Base-by-base conservation (phyloP, 2,113 vertebrate species). In the Myrmophylax atrothorax region DNA sequence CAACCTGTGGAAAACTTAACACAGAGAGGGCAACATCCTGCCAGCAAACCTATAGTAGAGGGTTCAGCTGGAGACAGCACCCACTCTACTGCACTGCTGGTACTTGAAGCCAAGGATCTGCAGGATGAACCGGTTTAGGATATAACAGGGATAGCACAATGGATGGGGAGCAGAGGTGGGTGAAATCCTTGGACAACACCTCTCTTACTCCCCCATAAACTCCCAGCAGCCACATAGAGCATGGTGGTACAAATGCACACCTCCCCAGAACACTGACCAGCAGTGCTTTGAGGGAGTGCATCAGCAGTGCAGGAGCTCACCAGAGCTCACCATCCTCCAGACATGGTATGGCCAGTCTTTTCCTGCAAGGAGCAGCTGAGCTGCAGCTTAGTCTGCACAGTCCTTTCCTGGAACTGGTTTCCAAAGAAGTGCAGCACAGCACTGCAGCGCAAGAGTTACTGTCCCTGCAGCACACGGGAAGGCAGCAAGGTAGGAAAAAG, bases 201-300 rank as follows among this genome's bases (percentile, higher is more conserved):
- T 15, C 19, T 5, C 6, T 44, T 17, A 24, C 59, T 42, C 33
- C 24, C 29, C n/a, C 11, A 11, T 23, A 38, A 50, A 68, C 37
- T 72, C 35, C 35, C 56, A 78, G 17, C 59, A 77, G 90, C 18
- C 42, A 66, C 28, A 46, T 0, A 70, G 6, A 81, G 56, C 38
- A 42, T 2, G 62, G 56, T 1, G 1, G 29, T 14, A 79, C 42
- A 46, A 72, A 50, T 0, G 0, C 47, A 82, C 16, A 85, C 20
- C 40, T 83, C 38, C 44, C 13, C 17, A n/a, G 26, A 68, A 67
- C 15, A 66, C 10, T 0, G 2, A 44, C 25, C 23, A 63, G 78
- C 11, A 58, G 37, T 35, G 49, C 42, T 52, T 10, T 18, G 31
- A 82, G 31, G 49, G 26, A 69, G 76, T 12, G 26, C 56, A 83